Evolutionary conservation across 2,888 invertebrate genomes (phyloP).

Genomic region (Epistrophe eligans): DNA sequence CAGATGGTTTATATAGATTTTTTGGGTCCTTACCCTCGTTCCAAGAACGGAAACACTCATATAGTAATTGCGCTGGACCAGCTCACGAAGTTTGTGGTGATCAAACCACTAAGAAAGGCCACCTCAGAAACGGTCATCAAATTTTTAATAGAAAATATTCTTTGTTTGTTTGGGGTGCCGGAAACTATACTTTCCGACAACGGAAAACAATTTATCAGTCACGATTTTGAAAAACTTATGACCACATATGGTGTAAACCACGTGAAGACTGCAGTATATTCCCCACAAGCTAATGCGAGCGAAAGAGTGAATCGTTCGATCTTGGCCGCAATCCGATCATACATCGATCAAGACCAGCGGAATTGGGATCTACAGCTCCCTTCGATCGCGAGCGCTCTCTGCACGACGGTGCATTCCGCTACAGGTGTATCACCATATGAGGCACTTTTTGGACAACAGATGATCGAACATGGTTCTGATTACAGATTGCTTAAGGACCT

Average conservation of each 20-base stretch:
- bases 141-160: background rate
- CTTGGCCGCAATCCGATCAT: conserved; percentile 71
- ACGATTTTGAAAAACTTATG: conserved; percentile 50
- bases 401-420: background rate
- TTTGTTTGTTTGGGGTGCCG: conserved; percentile 76
- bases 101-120: background rate
- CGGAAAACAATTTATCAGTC: conserved; percentile 76
- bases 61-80: conserved; percentile 37
- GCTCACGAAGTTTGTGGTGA: conserved; percentile 34
- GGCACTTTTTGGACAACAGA: conserved; percentile 19
- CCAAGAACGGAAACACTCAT: conserved; percentile 49
- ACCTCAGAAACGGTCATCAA: background rate
- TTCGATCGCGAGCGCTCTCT: conserved; percentile 13
- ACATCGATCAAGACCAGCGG: conserved; percentile 10
- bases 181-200: too few species aligned
- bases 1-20: conserved; percentile 66
- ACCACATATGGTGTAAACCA: conserved; percentile 51
- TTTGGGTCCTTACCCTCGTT: conserved; percentile 66
- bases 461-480: conserved; percentile 19
- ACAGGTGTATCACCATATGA: conserved; percentile 28
- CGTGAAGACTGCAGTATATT: conserved; percentile 68
- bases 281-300: background rate
- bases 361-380: background rate
- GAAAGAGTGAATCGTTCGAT: conserved; percentile 3
- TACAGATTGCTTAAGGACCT: background rate